Evolutionary conservation across 1,140 invertebrate species (phyloP), one percentile per base, ranked within the genome.

Genomic region (Apis florea): DNA sequence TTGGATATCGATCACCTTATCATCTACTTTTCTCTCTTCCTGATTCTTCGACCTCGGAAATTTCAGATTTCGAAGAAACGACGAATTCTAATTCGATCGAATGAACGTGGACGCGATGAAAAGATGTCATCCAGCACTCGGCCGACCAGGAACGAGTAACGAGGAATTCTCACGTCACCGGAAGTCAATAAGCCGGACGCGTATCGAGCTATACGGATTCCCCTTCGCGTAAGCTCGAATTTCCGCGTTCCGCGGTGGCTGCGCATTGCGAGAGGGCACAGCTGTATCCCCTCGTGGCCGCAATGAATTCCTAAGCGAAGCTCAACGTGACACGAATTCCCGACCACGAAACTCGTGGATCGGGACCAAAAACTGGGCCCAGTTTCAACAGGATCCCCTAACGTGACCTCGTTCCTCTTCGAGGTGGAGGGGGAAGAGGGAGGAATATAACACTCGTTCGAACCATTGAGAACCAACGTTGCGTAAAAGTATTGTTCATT

Each of bases 121-220:
- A 40, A 40, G 31, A 6, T 40, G 6, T 40, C 4, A 53, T 47
- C n/a, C n/a, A n/a, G n/a, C n/a, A n/a, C n/a, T n/a, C n/a, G n/a
- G 40, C 19, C 51, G 51, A 15, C 21, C 49, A 47, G 13, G 58
- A 40, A 51, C 54, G 79, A 63, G 15, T 82, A 86, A 85, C 82
- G 21, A 64, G 73, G 64, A 54, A 77, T 79, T 84, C 81, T 72
- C 84, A 71, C 78, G 75, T 66, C 56, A 84, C 74, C 84, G 87
- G 87, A 88, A 89, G 87, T 88, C 84, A 76, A 76, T 73, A 83
- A 85, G 81, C 79, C 83, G 83, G 80, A 85, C 81, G 81, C 81
- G 79, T 64, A 66, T 73, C 81, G 76, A 73, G 15, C 73, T 40
- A 54, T 61, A 66, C 82, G 75, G 75, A 85, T 79, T 86, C 67